Evolutionary conservation across 2,888 invertebrate genomes (phyloP).

Genomic region (Amphipyra berbera): DNA sequence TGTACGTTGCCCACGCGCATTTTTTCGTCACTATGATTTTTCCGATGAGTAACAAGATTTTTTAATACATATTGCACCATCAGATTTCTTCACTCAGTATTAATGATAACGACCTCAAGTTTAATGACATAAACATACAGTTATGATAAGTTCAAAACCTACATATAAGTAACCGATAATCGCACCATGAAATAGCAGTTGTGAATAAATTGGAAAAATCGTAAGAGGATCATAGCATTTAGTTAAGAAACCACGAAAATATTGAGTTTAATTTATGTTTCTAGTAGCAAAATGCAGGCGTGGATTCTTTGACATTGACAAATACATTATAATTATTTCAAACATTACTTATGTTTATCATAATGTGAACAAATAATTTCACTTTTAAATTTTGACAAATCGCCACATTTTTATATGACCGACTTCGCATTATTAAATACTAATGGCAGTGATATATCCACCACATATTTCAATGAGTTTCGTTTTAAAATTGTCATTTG

Average conservation of each 20-base stretch:
- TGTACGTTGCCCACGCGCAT: slow-evolving; percentile 74
- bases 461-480: slow-evolving; percentile 48
- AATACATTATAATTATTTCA: slow-evolving; percentile 34
- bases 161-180: slow-evolving; percentile 12
- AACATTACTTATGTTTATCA: slow-evolving; percentile 16
- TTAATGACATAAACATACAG: slow-evolving; percentile 62
- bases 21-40: slow-evolving; percentile 66
- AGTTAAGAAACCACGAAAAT: slow-evolving; percentile 2
- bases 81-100: slow-evolving; percentile 45
- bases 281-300: slow-evolving; percentile 36
- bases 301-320: slow-evolving; percentile 28
- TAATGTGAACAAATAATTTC: slow-evolving; percentile 32
- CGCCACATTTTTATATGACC: slow-evolving; percentile 29
- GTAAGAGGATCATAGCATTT: slow-evolving; percentile 13
- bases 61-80: slow-evolving; percentile 69
- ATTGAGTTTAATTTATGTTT: slow-evolving; percentile 15
- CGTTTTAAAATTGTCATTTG: slow-evolving; percentile 68
- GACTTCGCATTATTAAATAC: slow-evolving; percentile 51
- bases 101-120: slow-evolving; percentile 62
- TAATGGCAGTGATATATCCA: slow-evolving; percentile 44
- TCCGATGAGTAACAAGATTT: slow-evolving; percentile 74
- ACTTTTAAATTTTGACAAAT: slow-evolving; percentile 50
- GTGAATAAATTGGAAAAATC: slow-evolving; percentile 5
- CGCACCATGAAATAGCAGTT: slow-evolving; percentile 1
- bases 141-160: slow-evolving; percentile 42